Evolutionary conservation across 1,140 invertebrate genomes (phyloP).

Genomic region (Papilio xuthus): DNA sequence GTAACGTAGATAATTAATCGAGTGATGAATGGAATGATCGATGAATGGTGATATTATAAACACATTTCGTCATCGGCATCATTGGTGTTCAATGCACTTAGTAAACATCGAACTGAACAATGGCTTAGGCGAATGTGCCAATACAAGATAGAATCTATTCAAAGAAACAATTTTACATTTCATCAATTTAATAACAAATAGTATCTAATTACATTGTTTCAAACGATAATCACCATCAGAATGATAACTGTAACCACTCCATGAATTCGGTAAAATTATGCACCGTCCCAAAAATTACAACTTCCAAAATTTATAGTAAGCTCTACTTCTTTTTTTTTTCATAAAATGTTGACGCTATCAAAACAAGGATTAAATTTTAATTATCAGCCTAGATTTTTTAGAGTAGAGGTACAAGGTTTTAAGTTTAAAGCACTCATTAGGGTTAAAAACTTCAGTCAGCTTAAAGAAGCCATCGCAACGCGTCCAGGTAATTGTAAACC

Average conservation of each 20-base stretch:
- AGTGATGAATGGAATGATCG: slow-evolving; percentile 25
- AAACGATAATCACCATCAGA: not conserved
- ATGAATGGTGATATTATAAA: slow-evolving; percentile 24
- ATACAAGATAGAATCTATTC: not conserved
- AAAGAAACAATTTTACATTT: slow-evolving; percentile 13
- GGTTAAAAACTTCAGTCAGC: not conserved
- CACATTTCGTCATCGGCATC: slow-evolving; percentile 22
- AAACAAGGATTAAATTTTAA: too few species aligned
- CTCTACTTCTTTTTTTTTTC: too few species aligned
- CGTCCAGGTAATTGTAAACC: slow-evolving; percentile 2
- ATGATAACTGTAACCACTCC: not conserved
- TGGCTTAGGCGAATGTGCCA: slow-evolving; percentile 23
- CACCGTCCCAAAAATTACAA: not conserved
- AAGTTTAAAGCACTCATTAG: not conserved
- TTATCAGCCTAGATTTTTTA: not conserved
- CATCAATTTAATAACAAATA: slow-evolving; percentile 9
- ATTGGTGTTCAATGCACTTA: slow-evolving; percentile 3
- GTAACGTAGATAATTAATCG: slow-evolving; percentile 18
- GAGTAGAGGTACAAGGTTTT: not conserved
- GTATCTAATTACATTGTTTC: not conserved
- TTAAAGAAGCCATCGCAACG: slow-evolving; percentile 13
- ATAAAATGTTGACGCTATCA: too few species aligned
- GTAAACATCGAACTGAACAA: slow-evolving; percentile 17
- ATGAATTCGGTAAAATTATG: not conserved
- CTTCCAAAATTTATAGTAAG: not conserved